Evolutionary conservation across 2,113 vertebrate genomes (phyloP), one percentile per base, ranked within the genome.

Genomic region (Mus pahari): DNA sequence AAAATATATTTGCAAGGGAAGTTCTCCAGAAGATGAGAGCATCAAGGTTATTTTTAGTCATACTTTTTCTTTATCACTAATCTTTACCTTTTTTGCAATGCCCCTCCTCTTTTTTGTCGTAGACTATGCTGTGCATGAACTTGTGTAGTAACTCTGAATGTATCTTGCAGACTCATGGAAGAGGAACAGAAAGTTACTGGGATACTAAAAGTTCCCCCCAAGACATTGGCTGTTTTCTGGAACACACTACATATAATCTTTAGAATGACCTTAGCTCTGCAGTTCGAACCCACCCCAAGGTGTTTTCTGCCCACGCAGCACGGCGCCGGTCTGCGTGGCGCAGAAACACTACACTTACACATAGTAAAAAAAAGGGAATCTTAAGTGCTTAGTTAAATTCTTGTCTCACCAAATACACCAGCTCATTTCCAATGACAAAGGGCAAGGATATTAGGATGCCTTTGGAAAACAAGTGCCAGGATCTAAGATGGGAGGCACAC

Each of bases 1-100:
- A 96, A 89, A 87, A 94, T 92, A 78, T 78, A 92, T 71, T 90
- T 93, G 55, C 50, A 91, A 95, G 83, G 8, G 39, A 3, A 20
- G 60, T 73, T 89, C 62, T 26, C 53, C 33, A 91, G 74, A 97
- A 96, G 95, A 96, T n/a, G 13, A 73, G 31, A 68, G 19, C 39
- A 95, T 50, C 68, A 88, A 84, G 64, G 94, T 92, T 42, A 33
- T 79, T 95, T 95, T 93, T 78, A 79, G 91, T 88, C 48, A 89
- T 83, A 64, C 17, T 66, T 89, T 83, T 87, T 22, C 39, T 53
- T 79, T 87, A 91, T 89, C 53, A 93, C 86, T 96, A 97, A 97
- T 95, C 93, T 96, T 92, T 73, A 94, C n/a, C 95, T 94, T 90
- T 93, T 66, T 55, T n/a, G 17, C 20, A 70, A 50, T 16, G 45